Conservation (phyloP, 2,888 invertebrate genomes). For the Tinea pellionella region DNA sequence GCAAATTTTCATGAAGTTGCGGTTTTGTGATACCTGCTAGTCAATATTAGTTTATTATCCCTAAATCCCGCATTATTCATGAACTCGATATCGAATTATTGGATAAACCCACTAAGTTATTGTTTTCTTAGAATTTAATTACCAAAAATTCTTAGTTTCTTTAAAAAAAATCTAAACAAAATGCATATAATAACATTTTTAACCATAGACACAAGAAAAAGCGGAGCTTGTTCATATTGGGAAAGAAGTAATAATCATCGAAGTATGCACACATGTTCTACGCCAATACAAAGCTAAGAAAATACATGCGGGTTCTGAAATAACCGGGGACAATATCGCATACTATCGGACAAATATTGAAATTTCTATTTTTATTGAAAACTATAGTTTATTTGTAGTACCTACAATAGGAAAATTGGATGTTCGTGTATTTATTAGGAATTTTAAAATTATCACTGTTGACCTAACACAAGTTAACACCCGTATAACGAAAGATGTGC, state of each 20-base stretch:
- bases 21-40: slow-evolving; percentile 54
- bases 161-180: no score
- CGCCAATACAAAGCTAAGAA: slow-evolving; percentile 29
- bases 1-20: slow-evolving; percentile 65
- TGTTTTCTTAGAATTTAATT: neutral
- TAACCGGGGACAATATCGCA: slow-evolving; percentile 14
- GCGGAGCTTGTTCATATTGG: slow-evolving; percentile 16
- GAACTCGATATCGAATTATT: neutral
- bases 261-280: slow-evolving; percentile 48
- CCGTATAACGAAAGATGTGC: no score
- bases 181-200: no score
- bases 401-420: no score
- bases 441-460: no score
- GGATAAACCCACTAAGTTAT: neutral
- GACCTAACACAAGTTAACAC: no score
- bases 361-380: neutral
- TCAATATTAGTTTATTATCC: slow-evolving; percentile 64
- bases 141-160: no score
- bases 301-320: slow-evolving; percentile 17
- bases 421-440: no score
- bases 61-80: slow-evolving; percentile 18
- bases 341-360: slow-evolving; percentile 40
- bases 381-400: neutral
- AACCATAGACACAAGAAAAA: neutral
- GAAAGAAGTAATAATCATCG: slow-evolving; percentile 56